Evolutionary conservation across 2,888 invertebrate genomes (phyloP).

Genomic region (Trachelus stipa): DNA sequence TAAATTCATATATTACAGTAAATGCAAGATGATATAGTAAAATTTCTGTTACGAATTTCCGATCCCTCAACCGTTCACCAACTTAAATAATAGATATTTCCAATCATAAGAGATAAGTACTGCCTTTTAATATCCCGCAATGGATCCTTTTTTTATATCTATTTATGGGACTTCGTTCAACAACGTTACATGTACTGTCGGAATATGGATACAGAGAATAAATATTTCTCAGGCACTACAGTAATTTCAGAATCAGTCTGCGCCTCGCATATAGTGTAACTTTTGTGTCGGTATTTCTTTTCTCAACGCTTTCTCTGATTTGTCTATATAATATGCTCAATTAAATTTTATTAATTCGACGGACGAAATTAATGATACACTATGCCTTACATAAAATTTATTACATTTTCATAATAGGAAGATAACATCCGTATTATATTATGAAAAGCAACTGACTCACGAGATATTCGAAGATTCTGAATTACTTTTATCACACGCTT

Average conservation of each 20-base stretch:
- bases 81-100: slow-evolving; percentile 9
- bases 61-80: slow-evolving; percentile 17
- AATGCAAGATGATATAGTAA: background rate
- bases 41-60: slow-evolving; percentile 12
- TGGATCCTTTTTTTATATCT: slow-evolving; percentile 16
- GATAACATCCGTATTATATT: background rate
- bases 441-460: background rate
- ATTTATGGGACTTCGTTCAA: slow-evolving; percentile 11
- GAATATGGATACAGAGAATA: slow-evolving; percentile 23
- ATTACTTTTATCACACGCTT: background rate
- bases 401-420: background rate
- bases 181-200: slow-evolving; percentile 18
- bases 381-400: background rate
- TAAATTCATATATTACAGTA: too few relatives aligned
- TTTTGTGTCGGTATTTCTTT: slow-evolving; percentile 5
- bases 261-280: slow-evolving; percentile 16
- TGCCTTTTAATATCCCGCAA: slow-evolving; percentile 14
- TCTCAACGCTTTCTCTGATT: background rate
- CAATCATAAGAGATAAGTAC: slow-evolving; percentile 15
- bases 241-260: slow-evolving; percentile 27
- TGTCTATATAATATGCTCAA: background rate
- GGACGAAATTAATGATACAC: background rate
- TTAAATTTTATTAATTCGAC: background rate
- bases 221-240: slow-evolving; percentile 27
- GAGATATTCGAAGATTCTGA: background rate